phyloP scores from a whole-genome alignment of 1,140 invertebrate species.

The Rhopalosiphum maidis region DNA sequence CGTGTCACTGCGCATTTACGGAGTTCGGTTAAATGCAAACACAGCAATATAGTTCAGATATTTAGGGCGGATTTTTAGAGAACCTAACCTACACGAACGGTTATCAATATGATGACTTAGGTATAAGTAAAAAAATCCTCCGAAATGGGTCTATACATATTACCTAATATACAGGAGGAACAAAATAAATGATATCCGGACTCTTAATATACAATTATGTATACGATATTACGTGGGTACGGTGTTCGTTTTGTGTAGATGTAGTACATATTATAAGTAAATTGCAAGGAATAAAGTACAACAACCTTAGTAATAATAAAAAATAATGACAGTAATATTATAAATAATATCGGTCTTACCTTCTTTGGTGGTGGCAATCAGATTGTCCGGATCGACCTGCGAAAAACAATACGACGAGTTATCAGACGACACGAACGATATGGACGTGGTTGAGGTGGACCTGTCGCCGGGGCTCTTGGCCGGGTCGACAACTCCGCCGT shows the following conservation, averaged over 20 bases:
- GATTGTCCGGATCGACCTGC: conserved; percentile 66
- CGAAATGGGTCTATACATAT: not conserved
- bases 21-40: not conserved
- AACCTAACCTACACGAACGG: not conserved
- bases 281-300: not conserved
- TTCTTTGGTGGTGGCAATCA: conserved; percentile 66
- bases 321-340: not conserved
- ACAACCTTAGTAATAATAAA: not conserved
- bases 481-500: not conserved
- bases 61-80: not conserved
- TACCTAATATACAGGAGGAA: no score
- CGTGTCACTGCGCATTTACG: not conserved
- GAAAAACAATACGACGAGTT: conserved; percentile 61
- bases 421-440: conserved; percentile 59
- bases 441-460: conserved; percentile 59
- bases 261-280: not conserved
- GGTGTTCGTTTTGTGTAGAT: not conserved
- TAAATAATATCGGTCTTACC: conserved; percentile 62
- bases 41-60: not conserved
- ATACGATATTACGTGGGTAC: not conserved
- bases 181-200: no score
- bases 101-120: not conserved
- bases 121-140: no score
- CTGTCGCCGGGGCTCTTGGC: conserved; percentile 42
- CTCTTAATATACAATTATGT: no score